Evolutionary conservation across 2,113 vertebrate species (phyloP).

Genomic region (Cnemophilus loriae): DNA sequence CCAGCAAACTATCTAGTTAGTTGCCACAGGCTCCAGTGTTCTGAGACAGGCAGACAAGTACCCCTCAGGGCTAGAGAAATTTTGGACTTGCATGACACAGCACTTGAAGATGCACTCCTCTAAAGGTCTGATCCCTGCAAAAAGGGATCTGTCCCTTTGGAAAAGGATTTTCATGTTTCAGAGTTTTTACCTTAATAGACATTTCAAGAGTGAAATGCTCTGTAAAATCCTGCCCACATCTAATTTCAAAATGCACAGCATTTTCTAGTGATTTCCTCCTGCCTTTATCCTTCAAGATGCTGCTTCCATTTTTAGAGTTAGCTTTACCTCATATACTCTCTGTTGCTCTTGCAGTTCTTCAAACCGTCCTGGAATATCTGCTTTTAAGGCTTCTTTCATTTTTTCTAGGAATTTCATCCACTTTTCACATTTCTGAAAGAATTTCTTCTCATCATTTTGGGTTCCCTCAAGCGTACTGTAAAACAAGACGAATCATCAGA

Average conservation of each 20-base stretch:
- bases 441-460: slow-evolving; percentile 72
- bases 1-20: background rate
- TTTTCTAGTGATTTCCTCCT: background rate
- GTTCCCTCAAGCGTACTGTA: slow-evolving; percentile 79
- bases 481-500: background rate
- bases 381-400: slow-evolving; percentile 77
- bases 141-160: background rate
- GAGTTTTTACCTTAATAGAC: background rate
- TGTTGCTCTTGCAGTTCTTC: slow-evolving; percentile 81
- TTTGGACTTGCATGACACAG: background rate
- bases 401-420: slow-evolving; percentile 86
- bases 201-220: background rate
- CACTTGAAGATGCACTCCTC: background rate
- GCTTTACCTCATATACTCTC: slow-evolving; percentile 79
- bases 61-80: background rate
- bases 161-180: background rate
- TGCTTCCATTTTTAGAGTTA: background rate
- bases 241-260: background rate
- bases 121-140: background rate
- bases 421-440: slow-evolving; percentile 83
- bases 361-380: slow-evolving; percentile 70
- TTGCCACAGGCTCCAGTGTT: background rate
- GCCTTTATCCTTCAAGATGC: background rate
- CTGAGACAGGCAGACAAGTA: background rate
- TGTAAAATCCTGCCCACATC: background rate